phyloP scores from a whole-genome alignment of 1,140 invertebrate species.

The Goniozus legneri region DNA sequence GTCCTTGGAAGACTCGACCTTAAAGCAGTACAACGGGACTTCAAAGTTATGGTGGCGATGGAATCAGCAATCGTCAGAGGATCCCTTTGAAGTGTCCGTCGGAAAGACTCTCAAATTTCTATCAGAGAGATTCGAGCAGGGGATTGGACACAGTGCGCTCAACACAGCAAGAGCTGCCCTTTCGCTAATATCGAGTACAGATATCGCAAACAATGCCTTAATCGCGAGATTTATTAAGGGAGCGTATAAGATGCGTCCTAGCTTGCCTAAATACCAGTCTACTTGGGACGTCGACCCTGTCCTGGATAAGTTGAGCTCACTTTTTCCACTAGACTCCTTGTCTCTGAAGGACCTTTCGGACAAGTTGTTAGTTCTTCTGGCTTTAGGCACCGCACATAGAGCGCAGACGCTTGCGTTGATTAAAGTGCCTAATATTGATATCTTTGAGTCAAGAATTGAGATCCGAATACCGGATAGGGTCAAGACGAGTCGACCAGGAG shows the following conservation, averaged over 20 bases:
- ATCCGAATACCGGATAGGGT: constrained; percentile 5
- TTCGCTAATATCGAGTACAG: neutral
- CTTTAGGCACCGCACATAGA: constrained; percentile 14
- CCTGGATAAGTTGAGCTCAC: neutral
- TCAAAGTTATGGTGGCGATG: constrained; percentile 8
- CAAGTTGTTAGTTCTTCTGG: constrained; percentile 15
- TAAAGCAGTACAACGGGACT: constrained; percentile 6
- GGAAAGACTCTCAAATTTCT: neutral
- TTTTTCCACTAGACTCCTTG: neutral
- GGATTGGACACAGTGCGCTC: neutral
- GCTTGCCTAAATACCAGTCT: constrained; percentile 16
- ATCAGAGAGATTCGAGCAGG: neutral
- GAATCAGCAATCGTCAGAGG: neutral
- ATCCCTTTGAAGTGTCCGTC: neutral
- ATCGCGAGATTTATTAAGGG: neutral
- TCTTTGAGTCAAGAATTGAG: constrained; percentile 1
- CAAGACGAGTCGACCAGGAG: constrained; percentile 4
- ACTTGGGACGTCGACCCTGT: constrained; percentile 16
- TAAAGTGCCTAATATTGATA: constrained; percentile 2
- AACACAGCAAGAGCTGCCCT: neutral
- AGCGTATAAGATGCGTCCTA: neutral
- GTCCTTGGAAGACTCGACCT: constrained; percentile 2
- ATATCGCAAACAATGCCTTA: neutral
- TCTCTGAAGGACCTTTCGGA: constrained; percentile 3
- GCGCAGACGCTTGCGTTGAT: constrained; percentile 26